phyloP scores from a whole-genome alignment of 2,888 invertebrate genomes.

The Augiades crinisus region DNA sequence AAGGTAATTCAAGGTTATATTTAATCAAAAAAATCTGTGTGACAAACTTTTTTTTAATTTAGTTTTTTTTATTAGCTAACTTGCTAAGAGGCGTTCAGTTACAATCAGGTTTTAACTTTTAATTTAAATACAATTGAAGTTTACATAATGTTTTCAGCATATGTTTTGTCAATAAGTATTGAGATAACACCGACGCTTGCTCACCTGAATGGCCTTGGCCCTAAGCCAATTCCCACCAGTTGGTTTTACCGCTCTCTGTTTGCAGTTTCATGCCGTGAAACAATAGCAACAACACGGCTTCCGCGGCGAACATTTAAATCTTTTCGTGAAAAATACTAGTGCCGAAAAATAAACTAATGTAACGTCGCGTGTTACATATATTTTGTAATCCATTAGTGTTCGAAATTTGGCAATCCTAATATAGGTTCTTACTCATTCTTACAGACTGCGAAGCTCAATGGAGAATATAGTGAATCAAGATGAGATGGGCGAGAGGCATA shows the following conservation, averaged over 20 bases:
- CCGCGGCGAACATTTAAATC: slow-evolving; percentile 38
- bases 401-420: neutral
- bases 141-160: slow-evolving; percentile 33
- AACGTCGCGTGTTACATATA: neutral
- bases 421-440: slow-evolving; percentile 33
- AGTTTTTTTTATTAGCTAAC: too few relatives aligned
- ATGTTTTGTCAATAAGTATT: slow-evolving; percentile 52
- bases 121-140: too few relatives aligned
- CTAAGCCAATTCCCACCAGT: slow-evolving; percentile 67
- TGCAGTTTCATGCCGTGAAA: slow-evolving; percentile 75
- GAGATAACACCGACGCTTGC: slow-evolving; percentile 58
- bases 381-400: neutral
- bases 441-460: slow-evolving; percentile 86
- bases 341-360: neutral
- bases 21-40: too few relatives aligned
- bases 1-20: too few relatives aligned
- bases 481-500: slow-evolving; percentile 66
- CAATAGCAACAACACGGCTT: slow-evolving; percentile 69
- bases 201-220: slow-evolving; percentile 78
- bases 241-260: slow-evolving; percentile 64
- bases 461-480: slow-evolving; percentile 89
- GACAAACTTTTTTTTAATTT: too few relatives aligned
- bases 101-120: too few relatives aligned
- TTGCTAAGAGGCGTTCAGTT: too few relatives aligned
- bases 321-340: slow-evolving; percentile 13